Base-by-base conservation (phyloP, 2,113 vertebrate genomes). In the Cacatua alba region DNA sequence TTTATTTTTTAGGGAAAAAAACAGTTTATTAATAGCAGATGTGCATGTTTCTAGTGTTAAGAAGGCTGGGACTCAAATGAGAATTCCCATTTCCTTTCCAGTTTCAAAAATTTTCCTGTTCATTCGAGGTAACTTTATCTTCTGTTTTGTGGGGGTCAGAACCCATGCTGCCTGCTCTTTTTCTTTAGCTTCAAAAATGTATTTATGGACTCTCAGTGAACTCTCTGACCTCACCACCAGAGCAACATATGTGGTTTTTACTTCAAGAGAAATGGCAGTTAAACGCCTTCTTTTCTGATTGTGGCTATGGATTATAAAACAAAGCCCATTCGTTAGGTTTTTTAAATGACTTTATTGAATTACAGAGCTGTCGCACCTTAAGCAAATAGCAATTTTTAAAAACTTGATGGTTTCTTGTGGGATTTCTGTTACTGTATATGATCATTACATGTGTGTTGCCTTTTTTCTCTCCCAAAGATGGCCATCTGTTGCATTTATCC, bases 1-100 rank as follows among this genome's bases (percentile, higher is more conserved):
- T 96, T 96, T 95, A 94, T 96, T 95, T 95, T 97, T 77, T 91
- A 26, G 52, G 23, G 13, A 90, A 86, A 93, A 91, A 39, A 25
- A 0, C 13, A 59, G 65, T 96, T 94, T 97, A 98, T 98, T 97
- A 97, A 85, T 97, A 92, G 94, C 97, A 98, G 97, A 97, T 98
- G 97, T 97, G 84, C 65, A 63, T 94, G 65, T 88, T 94, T 95
- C 84, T 74, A 71, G 90, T 91, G 87, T 88, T 94, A 67, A 91
- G 81, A 92, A 95, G 94, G 51, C 96, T 90, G 91, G 90, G 90
- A 92, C 49, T 71, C 91, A 88, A 94, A 90, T 74, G 77, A 87
- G 65, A 83, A 88, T 91, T 95, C 94, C 82, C 85, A 88, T 95
- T 94, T 90, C 92, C 89, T 60, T 82, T 93, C 67, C 37, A 78